Percentiles rank a stretch among this genome's conserved stretches.
Evolutionary conservation across 2,888 invertebrate genomes (phyloP).

Genomic region (Drosophila ochracea): DNA sequence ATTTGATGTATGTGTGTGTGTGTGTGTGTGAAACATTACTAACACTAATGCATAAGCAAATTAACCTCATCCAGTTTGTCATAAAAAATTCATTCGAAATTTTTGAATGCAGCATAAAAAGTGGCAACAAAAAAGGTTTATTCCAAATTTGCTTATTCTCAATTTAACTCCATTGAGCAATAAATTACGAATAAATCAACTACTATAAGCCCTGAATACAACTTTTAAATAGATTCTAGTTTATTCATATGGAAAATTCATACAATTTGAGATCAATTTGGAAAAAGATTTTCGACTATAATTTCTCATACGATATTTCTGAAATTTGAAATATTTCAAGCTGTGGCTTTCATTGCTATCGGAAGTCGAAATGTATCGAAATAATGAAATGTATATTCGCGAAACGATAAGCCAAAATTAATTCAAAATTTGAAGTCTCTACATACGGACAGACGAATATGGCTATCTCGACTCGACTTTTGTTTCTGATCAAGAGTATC

Average conservation of each 20-base stretch:
- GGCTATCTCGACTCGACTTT: neutral
- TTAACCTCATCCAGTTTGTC: conserved; percentile 44
- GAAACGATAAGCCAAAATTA: neutral
- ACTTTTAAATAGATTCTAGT: neutral
- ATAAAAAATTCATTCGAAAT: conserved; percentile 70
- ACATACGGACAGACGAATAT: neutral
- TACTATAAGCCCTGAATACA: too few species aligned
- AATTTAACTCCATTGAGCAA: neutral
- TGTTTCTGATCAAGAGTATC: neutral
- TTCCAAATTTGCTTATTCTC: neutral
- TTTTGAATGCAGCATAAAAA: conserved; percentile 39
- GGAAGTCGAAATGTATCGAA: neutral
- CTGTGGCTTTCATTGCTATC: neutral
- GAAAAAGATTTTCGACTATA: neutral
- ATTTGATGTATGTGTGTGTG: conserved; percentile 46
- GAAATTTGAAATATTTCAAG: neutral
- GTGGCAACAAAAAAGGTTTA: neutral
- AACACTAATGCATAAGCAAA: conserved; percentile 51
- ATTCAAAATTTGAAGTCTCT: neutral
- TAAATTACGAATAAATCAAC: neutral
- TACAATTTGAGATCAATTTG: neutral
- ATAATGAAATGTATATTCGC: neutral
- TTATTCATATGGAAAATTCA: neutral
- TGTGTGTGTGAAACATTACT: conserved; percentile 53
- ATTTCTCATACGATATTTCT: too few species aligned